Evolutionary conservation across 2,888 invertebrate genomes (phyloP).

Genomic region (Drosophila paranaensis): DNA sequence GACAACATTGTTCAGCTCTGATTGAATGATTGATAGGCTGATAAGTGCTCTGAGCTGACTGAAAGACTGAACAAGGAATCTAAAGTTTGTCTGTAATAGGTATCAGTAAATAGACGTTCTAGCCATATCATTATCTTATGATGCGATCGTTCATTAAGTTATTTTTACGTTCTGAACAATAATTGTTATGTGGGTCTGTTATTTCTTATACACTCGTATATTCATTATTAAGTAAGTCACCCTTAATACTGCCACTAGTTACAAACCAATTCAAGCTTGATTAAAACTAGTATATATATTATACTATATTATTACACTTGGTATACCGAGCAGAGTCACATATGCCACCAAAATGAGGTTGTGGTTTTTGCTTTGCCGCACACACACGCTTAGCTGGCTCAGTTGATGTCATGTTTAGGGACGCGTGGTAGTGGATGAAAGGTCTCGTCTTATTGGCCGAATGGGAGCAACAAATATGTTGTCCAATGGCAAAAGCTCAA

Average conservation of each 20-base stretch:
- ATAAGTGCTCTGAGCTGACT: too few species aligned
- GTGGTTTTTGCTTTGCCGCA: constrained; percentile 2
- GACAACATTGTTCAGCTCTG: too few species aligned
- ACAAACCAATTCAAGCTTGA: too few species aligned
- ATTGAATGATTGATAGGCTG: too few species aligned
- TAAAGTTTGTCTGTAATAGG: too few species aligned
- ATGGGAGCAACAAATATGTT: constrained; percentile 30
- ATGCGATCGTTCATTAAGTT: neutral
- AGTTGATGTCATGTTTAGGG: constrained; percentile 65
- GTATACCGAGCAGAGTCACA: neutral
- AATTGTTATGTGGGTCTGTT: neutral
- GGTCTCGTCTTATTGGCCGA: constrained; percentile 44
- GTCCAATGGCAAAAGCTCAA: constrained; percentile 26
- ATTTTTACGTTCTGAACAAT: neutral
- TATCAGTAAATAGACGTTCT: too few species aligned
- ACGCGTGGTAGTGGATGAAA: constrained; percentile 33
- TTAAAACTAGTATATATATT: too few species aligned
- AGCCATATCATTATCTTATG: too few species aligned
- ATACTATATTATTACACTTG: neutral
- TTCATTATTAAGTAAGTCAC: too few species aligned
- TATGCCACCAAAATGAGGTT: neutral
- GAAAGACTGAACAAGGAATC: too few species aligned
- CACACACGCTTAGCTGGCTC: neutral
- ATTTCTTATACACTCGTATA: too few species aligned
- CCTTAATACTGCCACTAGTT: too few species aligned